Evolutionary conservation across 2,797 vertebrate species (phyloP), one percentile per base, ranked within the genome.

Genomic region (Balearica regulorum): DNA sequence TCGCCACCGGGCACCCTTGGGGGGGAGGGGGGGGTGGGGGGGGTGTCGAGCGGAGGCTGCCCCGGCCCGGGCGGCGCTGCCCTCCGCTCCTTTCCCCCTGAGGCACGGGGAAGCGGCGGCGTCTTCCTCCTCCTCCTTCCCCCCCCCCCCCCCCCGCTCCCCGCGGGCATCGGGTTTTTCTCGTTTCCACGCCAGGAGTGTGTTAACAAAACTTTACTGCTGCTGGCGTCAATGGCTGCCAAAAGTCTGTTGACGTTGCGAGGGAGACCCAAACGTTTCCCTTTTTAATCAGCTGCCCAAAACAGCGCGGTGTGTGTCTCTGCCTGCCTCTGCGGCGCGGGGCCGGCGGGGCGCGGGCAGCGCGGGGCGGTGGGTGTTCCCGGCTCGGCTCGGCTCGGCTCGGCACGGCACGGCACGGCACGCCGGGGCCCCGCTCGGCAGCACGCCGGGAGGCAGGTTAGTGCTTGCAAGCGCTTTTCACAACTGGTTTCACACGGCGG

Each of bases 181-280:
- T 94, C 77, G 85, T 96, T 96, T 94, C 89, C 89, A 93, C 93
- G 90, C 95, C 96, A 96, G 93, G 89, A 94, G 94, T 83, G 79
- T 57, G 68, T 87, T 89, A 90, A 89, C 95, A 94, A 90, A 97
- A 95, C 87, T 97, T 96, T 53, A 95, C 95, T 83, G 75, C 97
- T 83, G 90, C 94, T 94, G 95, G 95, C 95, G 95, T 95, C 95
- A 61, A 16, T 65, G 92, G 85, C 95, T 96, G 97, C 97, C 96
- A 95, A 95, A 94, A 97, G 93, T 94, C 94, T 95, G 96, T 94
- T 94, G 93, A 94, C 92, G 96, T 96, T 95, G 95, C 82, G 96
- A 96, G 94, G 95, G 96, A 96, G 94, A 97, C 78, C 94, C 95
- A 39, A 94, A 87, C 80, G 94, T 81, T 95, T 93, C 93, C 95